phyloP scores from a whole-genome alignment of 2,797 vertebrate species.

The Morus bassanus region DNA sequence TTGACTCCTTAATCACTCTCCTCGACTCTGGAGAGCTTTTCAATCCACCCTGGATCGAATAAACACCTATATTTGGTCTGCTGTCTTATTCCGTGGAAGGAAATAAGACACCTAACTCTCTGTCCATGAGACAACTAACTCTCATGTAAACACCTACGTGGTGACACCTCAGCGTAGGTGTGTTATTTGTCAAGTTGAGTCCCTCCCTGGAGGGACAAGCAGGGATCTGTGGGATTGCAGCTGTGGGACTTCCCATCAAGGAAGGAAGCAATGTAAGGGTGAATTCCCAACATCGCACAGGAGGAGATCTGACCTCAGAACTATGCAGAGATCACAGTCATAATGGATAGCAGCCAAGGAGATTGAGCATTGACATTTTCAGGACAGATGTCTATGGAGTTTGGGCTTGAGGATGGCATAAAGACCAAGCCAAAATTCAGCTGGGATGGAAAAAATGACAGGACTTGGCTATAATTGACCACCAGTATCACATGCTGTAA shows the following conservation, averaged over 20 bases:
- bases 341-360: background rate
- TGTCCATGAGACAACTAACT: background rate
- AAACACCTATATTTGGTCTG: background rate
- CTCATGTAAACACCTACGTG: fast-evolving
- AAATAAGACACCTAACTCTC: background rate
- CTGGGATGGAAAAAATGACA: background rate
- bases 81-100: background rate
- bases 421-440: background rate
- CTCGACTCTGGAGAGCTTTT: background rate
- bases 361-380: background rate
- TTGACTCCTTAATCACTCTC: background rate
- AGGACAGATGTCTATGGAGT: background rate
- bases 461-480: background rate
- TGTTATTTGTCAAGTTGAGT: background rate
- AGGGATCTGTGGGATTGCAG: background rate
- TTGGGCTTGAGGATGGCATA: background rate
- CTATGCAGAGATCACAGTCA: background rate
- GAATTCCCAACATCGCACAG: background rate
- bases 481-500: background rate
- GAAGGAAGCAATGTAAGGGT: background rate
- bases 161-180: background rate
- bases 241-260: background rate
- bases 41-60: background rate
- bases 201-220: background rate
- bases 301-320: background rate